phyloP scores from a whole-genome alignment of 2,113 vertebrate genomes.

The Chaenocephalus aceratus region DNA sequence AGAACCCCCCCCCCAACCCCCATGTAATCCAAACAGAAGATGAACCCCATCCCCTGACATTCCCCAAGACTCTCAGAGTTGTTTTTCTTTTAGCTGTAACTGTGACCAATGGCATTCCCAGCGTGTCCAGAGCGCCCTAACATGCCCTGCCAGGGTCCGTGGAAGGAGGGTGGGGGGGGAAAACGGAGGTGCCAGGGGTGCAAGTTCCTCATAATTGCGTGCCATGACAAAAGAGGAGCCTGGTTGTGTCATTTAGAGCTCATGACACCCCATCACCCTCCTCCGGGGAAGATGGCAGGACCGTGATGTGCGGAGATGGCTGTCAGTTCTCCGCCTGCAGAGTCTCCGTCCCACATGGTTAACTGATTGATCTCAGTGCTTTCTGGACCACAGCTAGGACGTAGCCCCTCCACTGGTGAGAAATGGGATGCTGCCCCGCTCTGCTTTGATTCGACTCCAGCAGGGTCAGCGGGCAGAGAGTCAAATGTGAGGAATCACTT shows the following conservation, averaged over 20 bases:
- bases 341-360: conserved; percentile 31
- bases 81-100: conserved; percentile 45
- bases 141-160: conserved; percentile 62
- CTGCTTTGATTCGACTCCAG: conserved; percentile 62
- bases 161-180: neutral
- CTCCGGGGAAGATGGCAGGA: conserved; percentile 68
- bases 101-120: conserved; percentile 69
- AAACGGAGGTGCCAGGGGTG: conserved; percentile 53
- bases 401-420: conserved; percentile 71
- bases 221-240: conserved; percentile 41
- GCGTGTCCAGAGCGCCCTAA: conserved; percentile 59
- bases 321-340: conserved; percentile 56
- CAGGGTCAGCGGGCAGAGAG: conserved; percentile 22
- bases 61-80: conserved; percentile 57
- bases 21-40: no score
- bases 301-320: conserved; percentile 65
- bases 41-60: neutral
- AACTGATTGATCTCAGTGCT: conserved; percentile 81
- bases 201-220: conserved; percentile 37
- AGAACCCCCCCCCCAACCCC: neutral
- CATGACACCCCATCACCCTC: conserved; percentile 66
- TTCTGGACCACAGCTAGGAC: conserved; percentile 55
- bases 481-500: conserved; percentile 37
- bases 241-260: conserved; percentile 32
- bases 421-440: conserved; percentile 48